Percentiles rank a stretch among this genome's conserved stretches.
Evolutionary conservation across 2,797 vertebrate genomes (phyloP).

Genomic region (Enteromius thamalakanensis): DNA sequence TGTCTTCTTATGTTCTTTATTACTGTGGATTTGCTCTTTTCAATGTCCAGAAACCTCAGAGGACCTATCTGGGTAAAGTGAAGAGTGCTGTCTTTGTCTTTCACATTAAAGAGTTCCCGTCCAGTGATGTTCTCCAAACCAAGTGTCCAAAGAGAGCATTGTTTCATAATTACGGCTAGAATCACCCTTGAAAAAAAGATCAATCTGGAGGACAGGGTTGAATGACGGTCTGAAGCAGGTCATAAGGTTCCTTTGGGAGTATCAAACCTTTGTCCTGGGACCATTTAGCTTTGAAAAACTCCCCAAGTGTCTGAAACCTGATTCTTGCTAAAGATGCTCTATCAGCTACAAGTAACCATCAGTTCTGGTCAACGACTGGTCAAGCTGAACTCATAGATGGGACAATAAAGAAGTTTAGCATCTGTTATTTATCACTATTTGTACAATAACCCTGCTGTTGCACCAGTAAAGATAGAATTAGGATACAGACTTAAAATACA

Average conservation of each 20-base stretch:
- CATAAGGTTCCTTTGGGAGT: slow-evolving; percentile 41
- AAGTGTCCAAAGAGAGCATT: slow-evolving; percentile 51
- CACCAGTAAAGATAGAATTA: slow-evolving; percentile 25
- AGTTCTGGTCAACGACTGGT: slow-evolving; percentile 46
- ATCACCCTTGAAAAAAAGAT: slow-evolving; percentile 41
- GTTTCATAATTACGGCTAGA: slow-evolving; percentile 51
- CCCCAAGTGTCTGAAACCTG: slow-evolving; percentile 47
- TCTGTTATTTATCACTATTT: slow-evolving; percentile 44
- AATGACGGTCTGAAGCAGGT: slow-evolving; percentile 44
- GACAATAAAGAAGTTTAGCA: slow-evolving; percentile 46
- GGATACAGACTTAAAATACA: slow-evolving; percentile 1
- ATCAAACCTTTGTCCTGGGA: slow-evolving; percentile 43
- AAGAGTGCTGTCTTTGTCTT: slow-evolving; percentile 29
- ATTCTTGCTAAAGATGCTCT: slow-evolving; percentile 48
- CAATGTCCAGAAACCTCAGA: slow-evolving; percentile 31
- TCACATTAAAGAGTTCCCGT: slow-evolving; percentile 20
- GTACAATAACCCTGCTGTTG: slow-evolving; percentile 36
- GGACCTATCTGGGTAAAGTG: slow-evolving; percentile 20
- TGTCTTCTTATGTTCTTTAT: slow-evolving; percentile 45
- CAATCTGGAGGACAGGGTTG: slow-evolving; percentile 28
- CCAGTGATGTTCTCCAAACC: slow-evolving; percentile 6
- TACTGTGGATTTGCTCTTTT: slow-evolving; percentile 25
- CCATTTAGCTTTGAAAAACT: slow-evolving; percentile 41
- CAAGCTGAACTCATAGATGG: slow-evolving; percentile 40
- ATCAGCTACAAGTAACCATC: slow-evolving; percentile 37